Evolutionary conservation across 2,888 invertebrate species (phyloP), one percentile per base, ranked within the genome.

Genomic region (Fabriciana adippe): DNA sequence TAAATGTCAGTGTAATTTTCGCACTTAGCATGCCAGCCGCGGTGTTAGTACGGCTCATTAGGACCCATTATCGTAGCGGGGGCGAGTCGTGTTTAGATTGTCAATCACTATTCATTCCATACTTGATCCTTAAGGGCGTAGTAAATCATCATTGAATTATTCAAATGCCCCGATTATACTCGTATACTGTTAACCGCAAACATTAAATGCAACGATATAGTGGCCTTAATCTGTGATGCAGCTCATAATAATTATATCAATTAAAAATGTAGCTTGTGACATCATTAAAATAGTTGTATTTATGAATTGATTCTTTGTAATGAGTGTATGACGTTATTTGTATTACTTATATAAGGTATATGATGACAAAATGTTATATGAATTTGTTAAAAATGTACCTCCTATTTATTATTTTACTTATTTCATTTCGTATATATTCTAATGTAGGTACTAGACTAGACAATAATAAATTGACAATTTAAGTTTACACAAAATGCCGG

Each of bases 1-100:
- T 67, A 48, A 64, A 61, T 45, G 48, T 53, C 41, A 67, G 64
- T 67, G 67, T 69, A 72, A 64, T 51, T 64, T 51, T 31, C 16
- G 73, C 77, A 80, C 83, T 87, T 85, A 85, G 79, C 81, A 89
- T 89, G 84, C 87, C 78, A 78, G 81, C 79, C 82, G 83, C 75
- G 75, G 75, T 76, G 78, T 75, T 75, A 74, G 71, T 74, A 79
- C 72, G 78, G 78, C 83, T 87, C 84, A 87, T 90, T 89, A 90
- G 79, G 71, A 80, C 71, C 86, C 85, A 87, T 89, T 88, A 90
- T 82, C 79, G 79, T 80, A 79, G 79, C 78, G 76, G 78, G 81
- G 82, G 78, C 83, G 80, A 64, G 73, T 86, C 90, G 88, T 88
- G 90, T 77, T 72, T 76, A 72, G 89, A 79, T 80, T 88, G 74